A percentile compares a stretch with the other conserved stretches of the same genome.
Evolutionary conservation across 2,797 vertebrate species (phyloP).

Genomic region (Percopsis omiscomaycus): DNA sequence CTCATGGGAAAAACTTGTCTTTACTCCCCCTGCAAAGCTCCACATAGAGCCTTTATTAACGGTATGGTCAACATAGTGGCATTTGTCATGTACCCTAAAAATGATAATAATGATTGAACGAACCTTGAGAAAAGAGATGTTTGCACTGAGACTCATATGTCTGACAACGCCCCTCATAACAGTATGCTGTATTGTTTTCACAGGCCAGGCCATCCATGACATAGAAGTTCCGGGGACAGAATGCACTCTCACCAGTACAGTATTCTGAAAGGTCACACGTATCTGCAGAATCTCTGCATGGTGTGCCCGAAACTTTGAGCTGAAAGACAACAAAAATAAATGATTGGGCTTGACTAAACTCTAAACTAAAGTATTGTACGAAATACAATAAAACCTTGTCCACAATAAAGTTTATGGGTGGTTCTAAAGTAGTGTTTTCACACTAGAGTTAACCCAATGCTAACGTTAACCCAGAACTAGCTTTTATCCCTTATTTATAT

Average conservation of each 20-base stretch:
- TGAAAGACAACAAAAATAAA: neutral
- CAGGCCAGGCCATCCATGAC: constrained; percentile 83
- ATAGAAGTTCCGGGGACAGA: constrained; percentile 81
- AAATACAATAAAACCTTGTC: neutral
- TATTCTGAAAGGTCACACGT: constrained; percentile 86
- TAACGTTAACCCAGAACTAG: too few relatives aligned
- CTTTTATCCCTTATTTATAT: too few relatives aligned
- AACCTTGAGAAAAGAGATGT: constrained; percentile 81
- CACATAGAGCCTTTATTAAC: too few relatives aligned
- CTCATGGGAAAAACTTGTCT: too few relatives aligned
- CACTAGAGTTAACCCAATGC: too few relatives aligned
- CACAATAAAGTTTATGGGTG: too few relatives aligned
- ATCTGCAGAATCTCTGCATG: constrained; percentile 73
- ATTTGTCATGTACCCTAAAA: neutral
- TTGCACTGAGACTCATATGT: constrained; percentile 84
- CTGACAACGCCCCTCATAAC: constrained; percentile 88
- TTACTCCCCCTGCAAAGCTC: too few relatives aligned
- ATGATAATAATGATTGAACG: neutral
- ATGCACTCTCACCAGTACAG: constrained; percentile 74
- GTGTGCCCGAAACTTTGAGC: constrained; percentile 79
- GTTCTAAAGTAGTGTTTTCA: too few relatives aligned
- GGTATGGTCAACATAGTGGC: too few relatives aligned
- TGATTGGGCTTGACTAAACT: too few relatives aligned
- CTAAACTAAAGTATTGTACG: neutral
- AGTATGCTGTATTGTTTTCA: constrained; percentile 73